phyloP scores from a whole-genome alignment of 2,888 invertebrate genomes.

The Cenopis cana region DNA sequence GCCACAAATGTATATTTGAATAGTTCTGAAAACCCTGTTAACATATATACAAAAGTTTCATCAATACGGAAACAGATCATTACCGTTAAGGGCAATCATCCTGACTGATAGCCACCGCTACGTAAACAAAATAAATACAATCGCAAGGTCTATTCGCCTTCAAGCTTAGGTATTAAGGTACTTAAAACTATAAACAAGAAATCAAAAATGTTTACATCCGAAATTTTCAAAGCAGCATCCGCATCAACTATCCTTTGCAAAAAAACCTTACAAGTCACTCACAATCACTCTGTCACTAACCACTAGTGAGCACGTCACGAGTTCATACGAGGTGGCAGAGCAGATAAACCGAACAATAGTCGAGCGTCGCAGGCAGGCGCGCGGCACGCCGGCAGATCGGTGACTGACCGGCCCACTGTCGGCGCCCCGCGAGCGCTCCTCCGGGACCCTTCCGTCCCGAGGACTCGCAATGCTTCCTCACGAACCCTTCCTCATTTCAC shows the following conservation, averaged over 20 bases:
- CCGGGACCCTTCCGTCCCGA: slow-evolving; percentile 81
- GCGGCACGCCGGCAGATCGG: slow-evolving; percentile 80
- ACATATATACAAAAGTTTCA: not conserved
- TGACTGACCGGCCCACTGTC: slow-evolving; percentile 84
- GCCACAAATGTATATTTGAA: not conserved
- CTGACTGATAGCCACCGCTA: not conserved
- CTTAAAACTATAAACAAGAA: slow-evolving; percentile 4
- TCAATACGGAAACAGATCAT: not conserved
- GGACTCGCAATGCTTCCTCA: slow-evolving; percentile 67
- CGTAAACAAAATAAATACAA: slow-evolving; percentile 1
- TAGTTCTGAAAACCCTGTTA: not conserved
- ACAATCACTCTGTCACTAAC: slow-evolving; percentile 77
- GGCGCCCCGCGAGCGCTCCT: slow-evolving; percentile 79
- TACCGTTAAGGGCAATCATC: not conserved
- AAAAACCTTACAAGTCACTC: slow-evolving; percentile 69
- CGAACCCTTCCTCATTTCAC: slow-evolving; percentile 58
- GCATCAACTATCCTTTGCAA: slow-evolving; percentile 67
- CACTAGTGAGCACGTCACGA: slow-evolving; percentile 70
- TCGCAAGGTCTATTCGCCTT: slow-evolving; percentile 1
- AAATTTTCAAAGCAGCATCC: slow-evolving; percentile 60
- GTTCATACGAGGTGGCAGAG: slow-evolving; percentile 73
- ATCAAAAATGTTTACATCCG: slow-evolving; percentile 60
- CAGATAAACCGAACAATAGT: slow-evolving; percentile 71
- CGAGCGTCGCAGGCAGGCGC: slow-evolving; percentile 69
- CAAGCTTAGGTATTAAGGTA: not conserved